Evolutionary conservation across 2,113 vertebrate genomes (phyloP).

Genomic region (Mystacornis crossleyi): DNA sequence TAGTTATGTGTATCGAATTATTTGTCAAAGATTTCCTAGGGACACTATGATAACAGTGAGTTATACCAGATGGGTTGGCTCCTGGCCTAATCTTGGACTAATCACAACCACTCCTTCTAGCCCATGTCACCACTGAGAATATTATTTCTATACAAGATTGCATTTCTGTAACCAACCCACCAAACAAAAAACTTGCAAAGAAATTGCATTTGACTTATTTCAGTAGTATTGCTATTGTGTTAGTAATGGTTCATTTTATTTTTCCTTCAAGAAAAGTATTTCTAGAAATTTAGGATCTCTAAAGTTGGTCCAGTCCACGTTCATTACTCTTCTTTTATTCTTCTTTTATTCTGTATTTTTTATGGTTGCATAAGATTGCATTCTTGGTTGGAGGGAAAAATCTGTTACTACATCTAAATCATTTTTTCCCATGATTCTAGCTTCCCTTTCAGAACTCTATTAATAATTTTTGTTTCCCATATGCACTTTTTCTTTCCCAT

Average conservation of each 20-base stretch:
- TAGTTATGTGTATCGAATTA: background rate
- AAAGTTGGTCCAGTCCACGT: accelerated
- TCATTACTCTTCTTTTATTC: background rate
- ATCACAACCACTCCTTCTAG: background rate
- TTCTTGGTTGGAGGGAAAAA: conserved; percentile 33
- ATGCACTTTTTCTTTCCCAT: conserved; percentile 62
- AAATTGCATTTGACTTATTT: background rate
- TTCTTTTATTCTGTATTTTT: background rate
- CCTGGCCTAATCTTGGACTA: background rate
- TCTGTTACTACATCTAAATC: conserved; percentile 40
- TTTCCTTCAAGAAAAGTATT: background rate
- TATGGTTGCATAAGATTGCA: conserved; percentile 5
- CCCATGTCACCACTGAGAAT: background rate
- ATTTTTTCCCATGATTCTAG: conserved; percentile 6
- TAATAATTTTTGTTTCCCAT: conserved; percentile 64
- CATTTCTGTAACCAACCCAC: background rate
- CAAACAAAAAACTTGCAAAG: background rate
- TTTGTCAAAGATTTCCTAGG: background rate
- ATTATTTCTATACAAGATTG: background rate
- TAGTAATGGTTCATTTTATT: background rate
- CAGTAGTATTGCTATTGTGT: background rate
- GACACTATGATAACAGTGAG: background rate
- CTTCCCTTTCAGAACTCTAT: conserved; percentile 49
- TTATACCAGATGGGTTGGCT: background rate
- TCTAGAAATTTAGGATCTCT: background rate